Percentiles rank a stretch among this genome's conserved stretches.
These are phyloP conservation scores for Drosophila jambulina DNA, from an alignment of 1,140 invertebrate genomes.

Conservation along the genomic window DNA sequence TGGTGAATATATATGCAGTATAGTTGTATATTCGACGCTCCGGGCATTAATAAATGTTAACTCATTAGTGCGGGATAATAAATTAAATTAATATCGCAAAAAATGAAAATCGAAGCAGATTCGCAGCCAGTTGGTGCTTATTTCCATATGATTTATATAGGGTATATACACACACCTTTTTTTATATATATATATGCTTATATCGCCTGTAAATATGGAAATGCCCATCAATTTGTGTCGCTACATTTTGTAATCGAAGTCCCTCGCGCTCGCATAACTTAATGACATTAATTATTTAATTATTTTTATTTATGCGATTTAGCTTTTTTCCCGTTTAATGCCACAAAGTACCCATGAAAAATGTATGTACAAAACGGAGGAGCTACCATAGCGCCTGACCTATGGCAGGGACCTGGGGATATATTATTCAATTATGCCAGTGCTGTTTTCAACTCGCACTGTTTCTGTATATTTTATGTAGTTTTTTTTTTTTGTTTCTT, in stretches of 20 bases:
- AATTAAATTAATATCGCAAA: slow-evolving; percentile 60
- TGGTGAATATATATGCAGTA: slow-evolving; percentile 18
- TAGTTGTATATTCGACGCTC: slow-evolving; percentile 4
- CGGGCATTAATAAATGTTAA: slow-evolving; percentile 74
- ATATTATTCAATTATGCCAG: slow-evolving; percentile 69
- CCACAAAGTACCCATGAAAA: slow-evolving; percentile 39
- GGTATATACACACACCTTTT: slow-evolving; percentile 27
- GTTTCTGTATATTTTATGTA: slow-evolving; percentile 34
- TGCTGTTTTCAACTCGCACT: slow-evolving; percentile 13
- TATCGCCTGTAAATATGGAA: slow-evolving; percentile 21
- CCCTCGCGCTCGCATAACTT: slow-evolving; percentile 63
- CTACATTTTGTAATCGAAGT: slow-evolving; percentile 40
- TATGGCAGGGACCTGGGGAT: slow-evolving; percentile 42
- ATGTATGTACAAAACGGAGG: slow-evolving; percentile 45
- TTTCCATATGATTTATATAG: slow-evolving; percentile 76
- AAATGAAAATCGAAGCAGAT: slow-evolving; percentile 50
- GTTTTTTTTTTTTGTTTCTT: slow-evolving; percentile 19
- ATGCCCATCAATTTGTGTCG: slow-evolving; percentile 24
- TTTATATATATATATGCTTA: background rate
- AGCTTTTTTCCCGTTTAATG: slow-evolving; percentile 20
- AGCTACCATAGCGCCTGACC: slow-evolving; percentile 15
- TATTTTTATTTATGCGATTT: slow-evolving; percentile 77
- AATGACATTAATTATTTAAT: slow-evolving; percentile 82
- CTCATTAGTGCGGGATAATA: slow-evolving; percentile 69
- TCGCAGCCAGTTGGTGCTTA: slow-evolving; percentile 37